These are phyloP conservation scores for Drosophila kurseongensis DNA, from an alignment of 1,140 invertebrate genomes.

Conservation along the genomic window DNA sequence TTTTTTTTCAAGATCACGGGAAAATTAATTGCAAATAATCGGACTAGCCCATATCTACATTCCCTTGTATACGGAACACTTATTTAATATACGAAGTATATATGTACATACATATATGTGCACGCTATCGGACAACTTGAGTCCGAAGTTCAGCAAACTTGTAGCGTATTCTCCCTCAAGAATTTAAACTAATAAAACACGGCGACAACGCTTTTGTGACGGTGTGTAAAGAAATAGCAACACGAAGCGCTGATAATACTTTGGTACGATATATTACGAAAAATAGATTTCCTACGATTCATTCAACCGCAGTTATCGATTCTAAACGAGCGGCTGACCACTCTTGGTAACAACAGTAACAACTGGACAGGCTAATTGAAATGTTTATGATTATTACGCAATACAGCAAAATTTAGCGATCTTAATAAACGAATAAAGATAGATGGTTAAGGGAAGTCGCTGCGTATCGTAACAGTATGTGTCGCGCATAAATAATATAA, in stretches of 20 bases:
- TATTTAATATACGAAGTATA: conserved; percentile 16
- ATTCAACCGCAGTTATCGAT: conserved; percentile 10
- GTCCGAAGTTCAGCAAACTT: conserved; percentile 52
- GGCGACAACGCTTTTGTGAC: not conserved
- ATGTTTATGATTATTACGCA: conserved; percentile 48
- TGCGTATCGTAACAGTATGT: not conserved
- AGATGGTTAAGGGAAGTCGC: conserved; percentile 13
- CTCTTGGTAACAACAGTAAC: conserved; percentile 39
- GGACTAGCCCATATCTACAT: conserved; percentile 15
- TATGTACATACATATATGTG: too few species aligned
- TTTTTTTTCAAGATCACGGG: not conserved
- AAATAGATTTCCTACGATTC: conserved; percentile 26
- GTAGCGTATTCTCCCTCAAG: conserved; percentile 17
- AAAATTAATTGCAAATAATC: conserved; percentile 32
- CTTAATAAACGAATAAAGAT: conserved; percentile 60
- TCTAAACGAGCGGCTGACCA: not conserved
- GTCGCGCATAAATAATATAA: conserved; percentile 43
- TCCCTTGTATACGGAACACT: conserved; percentile 5
- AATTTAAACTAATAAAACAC: conserved; percentile 48
- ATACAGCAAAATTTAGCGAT: conserved; percentile 25
- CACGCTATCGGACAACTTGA: conserved; percentile 4
- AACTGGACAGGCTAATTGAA: conserved; percentile 12
- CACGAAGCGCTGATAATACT: conserved; percentile 32
- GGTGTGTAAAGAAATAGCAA: conserved; percentile 25
- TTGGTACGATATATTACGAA: conserved; percentile 34